A percentile compares a stretch with the other conserved stretches of the same genome.
These are phyloP conservation scores for Cairina moschata DNA, from an alignment of 2,113 vertebrate genomes.

Conservation along the genomic window DNA sequence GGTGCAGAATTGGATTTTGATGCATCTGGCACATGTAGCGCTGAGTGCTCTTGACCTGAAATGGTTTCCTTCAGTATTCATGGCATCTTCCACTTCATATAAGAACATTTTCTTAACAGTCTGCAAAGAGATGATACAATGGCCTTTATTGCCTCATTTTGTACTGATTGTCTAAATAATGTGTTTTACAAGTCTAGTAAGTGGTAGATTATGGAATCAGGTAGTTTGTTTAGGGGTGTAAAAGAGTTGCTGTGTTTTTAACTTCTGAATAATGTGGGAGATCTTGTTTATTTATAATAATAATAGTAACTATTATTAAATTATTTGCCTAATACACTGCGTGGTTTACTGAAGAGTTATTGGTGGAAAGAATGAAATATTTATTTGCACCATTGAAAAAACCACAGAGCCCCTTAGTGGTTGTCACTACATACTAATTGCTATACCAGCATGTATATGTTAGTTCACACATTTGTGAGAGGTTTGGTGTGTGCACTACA, in stretches of 20 bases:
- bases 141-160: not conserved
- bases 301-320: not conserved
- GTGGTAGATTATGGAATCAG: not conserved
- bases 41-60: not conserved
- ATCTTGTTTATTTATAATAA: not conserved
- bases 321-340: not conserved
- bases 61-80: not conserved
- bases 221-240: not conserved
- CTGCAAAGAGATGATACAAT: not conserved
- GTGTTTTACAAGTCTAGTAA: not conserved
- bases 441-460: not conserved
- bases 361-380: not conserved
- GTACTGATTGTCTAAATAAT: not conserved
- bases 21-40: not conserved
- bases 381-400: not conserved
- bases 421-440: not conserved
- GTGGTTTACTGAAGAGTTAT: not conserved
- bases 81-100: not conserved
- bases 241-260: not conserved
- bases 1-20: not conserved
- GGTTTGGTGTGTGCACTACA: not conserved
- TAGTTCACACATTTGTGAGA: not conserved
- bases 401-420: not conserved
- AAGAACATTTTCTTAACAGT: not conserved
- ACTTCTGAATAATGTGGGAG: not conserved